A percentile compares a stretch with the other conserved stretches of the same genome.
These are phyloP conservation scores for Gambusia affinis DNA, from an alignment of 2,113 vertebrate species.

Conservation along the genomic window DNA sequence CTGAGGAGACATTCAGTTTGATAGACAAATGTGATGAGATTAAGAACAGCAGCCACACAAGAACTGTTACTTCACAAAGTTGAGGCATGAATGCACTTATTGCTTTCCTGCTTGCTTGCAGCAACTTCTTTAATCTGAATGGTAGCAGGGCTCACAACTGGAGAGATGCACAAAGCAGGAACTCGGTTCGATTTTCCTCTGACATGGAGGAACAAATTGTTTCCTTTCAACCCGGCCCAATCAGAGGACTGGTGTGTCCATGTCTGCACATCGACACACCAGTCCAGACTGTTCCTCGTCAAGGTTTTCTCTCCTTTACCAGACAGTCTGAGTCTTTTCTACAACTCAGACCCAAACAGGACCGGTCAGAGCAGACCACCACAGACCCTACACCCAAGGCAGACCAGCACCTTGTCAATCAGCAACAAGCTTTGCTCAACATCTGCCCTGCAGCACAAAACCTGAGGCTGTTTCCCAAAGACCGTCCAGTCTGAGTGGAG, in stretches of 20 bases:
- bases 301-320: not conserved
- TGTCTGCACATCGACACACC: slow-evolving; percentile 11
- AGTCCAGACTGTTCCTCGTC: slow-evolving; percentile 7
- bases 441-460: slow-evolving; percentile 7
- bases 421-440: slow-evolving; percentile 27
- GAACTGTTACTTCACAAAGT: no score
- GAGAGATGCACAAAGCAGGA: not conserved
- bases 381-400: slow-evolving; percentile 15
- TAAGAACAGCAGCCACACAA: no score
- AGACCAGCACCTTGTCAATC: slow-evolving; percentile 35
- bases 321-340: no score
- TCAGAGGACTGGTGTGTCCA: not conserved
- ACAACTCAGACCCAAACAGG: slow-evolving; percentile 11
- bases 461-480: slow-evolving; percentile 31
- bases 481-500: slow-evolving; percentile 39
- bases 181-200: not conserved
- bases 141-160: no score
- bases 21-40: no score
- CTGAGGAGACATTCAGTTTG: no score
- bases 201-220: slow-evolving; percentile 3
- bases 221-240: slow-evolving; percentile 1
- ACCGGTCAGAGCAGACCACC: slow-evolving; percentile 10
- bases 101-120: no score
- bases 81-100: no score
- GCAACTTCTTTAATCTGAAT: no score